Percentiles rank a stretch among this genome's conserved stretches.
These are phyloP conservation scores for Chrysocyon brachyurus DNA, from an alignment of 2,797 vertebrate species.

Conservation along the genomic window DNA sequence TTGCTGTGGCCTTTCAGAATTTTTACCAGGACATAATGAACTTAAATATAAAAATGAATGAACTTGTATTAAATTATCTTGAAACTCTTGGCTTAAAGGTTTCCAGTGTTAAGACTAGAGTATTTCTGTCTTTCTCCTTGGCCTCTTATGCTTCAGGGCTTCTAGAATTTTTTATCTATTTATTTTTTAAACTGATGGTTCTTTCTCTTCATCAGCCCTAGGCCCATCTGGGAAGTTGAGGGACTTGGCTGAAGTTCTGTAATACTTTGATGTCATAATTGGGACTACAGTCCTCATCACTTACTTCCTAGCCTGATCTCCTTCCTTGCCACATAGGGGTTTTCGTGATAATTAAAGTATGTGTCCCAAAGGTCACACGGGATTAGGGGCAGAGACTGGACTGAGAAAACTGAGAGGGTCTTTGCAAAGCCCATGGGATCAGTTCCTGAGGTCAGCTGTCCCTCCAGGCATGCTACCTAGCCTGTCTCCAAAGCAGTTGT, in stretches of 20 bases:
- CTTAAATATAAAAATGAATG: constrained; percentile 73
- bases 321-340: not conserved
- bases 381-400: not conserved
- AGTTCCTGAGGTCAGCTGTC: not conserved
- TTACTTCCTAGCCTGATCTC: not conserved
- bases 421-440: not conserved
- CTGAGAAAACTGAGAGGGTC: not conserved
- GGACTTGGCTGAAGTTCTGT: not conserved
- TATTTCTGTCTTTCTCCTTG: constrained; percentile 33
- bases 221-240: not conserved
- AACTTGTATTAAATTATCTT: constrained; percentile 66
- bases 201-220: not conserved
- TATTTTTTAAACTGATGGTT: not conserved
- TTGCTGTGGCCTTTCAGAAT: not conserved
- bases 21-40: constrained; percentile 54
- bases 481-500: not conserved
- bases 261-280: not conserved
- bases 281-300: not conserved
- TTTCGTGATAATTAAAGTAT: constrained; percentile 26
- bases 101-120: not conserved
- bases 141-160: not conserved
- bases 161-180: not conserved
- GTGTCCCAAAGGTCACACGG: not conserved
- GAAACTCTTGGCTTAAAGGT: constrained; percentile 41
- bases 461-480: not conserved